Percentiles rank a stretch among this genome's conserved stretches.
phyloP scores from a whole-genome alignment of 1,140 invertebrate genomes.

The Saccostrea glomerata region DNA sequence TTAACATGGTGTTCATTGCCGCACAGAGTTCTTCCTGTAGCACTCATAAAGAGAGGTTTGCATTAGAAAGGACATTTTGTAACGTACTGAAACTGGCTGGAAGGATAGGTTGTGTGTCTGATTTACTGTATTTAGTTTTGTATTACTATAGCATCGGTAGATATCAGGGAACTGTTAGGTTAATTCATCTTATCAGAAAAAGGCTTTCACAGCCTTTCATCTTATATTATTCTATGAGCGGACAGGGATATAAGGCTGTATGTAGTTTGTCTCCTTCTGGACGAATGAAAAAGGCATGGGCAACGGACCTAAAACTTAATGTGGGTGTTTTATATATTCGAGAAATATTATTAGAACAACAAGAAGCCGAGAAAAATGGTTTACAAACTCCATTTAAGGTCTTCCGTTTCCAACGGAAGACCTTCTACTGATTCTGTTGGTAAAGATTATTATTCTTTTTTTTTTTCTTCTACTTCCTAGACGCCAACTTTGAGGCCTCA shows the following conservation, averaged over 20 bases:
- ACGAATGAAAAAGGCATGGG: neutral
- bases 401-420: too few species aligned
- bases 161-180: neutral
- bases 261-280: neutral
- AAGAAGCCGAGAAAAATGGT: neutral
- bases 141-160: neutral
- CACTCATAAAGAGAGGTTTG: neutral
- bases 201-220: neutral
- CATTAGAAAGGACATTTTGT: neutral
- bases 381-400: too few species aligned
- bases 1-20: neutral
- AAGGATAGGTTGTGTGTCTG: neutral
- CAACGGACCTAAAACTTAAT: neutral
- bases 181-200: neutral
- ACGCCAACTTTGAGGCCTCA: too few species aligned
- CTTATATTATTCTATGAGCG: neutral
- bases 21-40: neutral
- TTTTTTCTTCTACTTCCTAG: too few species aligned
- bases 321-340: neutral
- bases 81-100: neutral
- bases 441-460: too few species aligned
- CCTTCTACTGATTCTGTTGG: too few species aligned
- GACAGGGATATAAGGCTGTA: neutral
- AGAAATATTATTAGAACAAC: neutral
- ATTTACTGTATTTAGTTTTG: neutral